Base-by-base conservation (phyloP, 2,888 invertebrate species). In the Aricia artaxerxes region DNA sequence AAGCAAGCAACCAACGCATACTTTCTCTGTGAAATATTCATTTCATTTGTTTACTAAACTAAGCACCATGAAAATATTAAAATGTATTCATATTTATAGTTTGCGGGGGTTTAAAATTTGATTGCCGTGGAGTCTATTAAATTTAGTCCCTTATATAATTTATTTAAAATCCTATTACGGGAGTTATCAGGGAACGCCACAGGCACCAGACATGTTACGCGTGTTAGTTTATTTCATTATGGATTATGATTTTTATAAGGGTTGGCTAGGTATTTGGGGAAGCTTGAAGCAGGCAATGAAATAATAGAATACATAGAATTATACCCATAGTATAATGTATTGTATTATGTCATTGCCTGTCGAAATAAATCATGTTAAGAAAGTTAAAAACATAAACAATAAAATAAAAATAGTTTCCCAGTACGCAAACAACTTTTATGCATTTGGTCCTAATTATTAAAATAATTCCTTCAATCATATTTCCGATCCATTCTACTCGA, bases 161-260 rank as follows among this genome's bases (percentile, higher is more conserved):
- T 76, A 76, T 76, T 76, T 76, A 57, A 76, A 76, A 76, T 76
- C 76, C 76, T 76, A 76, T 76, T 57, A 76, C 76, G 35, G 9
- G 53, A 76, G 76, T 76, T 38, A 76, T 76, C 76, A 35, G 76
- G 24, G 13, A 76, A 5, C 35, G 76, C 76, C 76, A 31, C 16
- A 0, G 76, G 76, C 76, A 49, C 4, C 69, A 69, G 69, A 69
- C 69, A 38, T 69, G 69, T 69, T 11, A 13, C 69, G 69, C 69
- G 69, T 38, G 69, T 69, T 64, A 64, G 31, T 31, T 69, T 69
- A 69, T 38, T 64, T 64, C 31, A 24, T 64, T 64, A 31, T 31
- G 31, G 31, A 64, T 64, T 61, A 61, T n/a, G 61, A 61, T 64
- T 64, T 61, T 64, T 9, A 64, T 31, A 1, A 31, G 9, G 64